phyloP scores from a whole-genome alignment of 2,797 vertebrate species.

The Squalus acanthias region DNA sequence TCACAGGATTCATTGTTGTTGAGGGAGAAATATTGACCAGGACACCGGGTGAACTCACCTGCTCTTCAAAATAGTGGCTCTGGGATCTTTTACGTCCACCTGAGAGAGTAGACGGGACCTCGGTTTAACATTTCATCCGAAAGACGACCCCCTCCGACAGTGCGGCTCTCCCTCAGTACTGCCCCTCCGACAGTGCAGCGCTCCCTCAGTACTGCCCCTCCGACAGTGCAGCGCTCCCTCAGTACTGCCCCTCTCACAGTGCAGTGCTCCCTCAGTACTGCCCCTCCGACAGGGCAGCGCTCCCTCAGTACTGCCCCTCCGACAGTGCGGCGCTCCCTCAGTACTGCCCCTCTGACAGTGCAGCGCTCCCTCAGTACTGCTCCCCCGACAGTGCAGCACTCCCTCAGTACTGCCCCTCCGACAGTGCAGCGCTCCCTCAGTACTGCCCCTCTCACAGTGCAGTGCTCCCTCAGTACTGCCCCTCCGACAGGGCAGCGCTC shows the following conservation, averaged over 20 bases:
- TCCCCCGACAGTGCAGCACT: not conserved
- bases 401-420: not conserved
- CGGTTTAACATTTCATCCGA: too few relatives aligned
- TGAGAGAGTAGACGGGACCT: too few relatives aligned
- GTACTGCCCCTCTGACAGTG: not conserved
- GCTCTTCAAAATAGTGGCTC: too few relatives aligned
- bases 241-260: not conserved
- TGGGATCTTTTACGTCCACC: too few relatives aligned
- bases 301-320: not conserved
- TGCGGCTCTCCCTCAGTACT: not conserved
- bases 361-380: too few relatives aligned
- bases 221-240: not conserved
- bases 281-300: not conserved
- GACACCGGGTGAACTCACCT: too few relatives aligned
- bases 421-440: not conserved
- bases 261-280: not conserved
- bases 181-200: too few relatives aligned
- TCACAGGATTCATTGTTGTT: too few relatives aligned
- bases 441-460: not conserved
- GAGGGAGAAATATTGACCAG: too few relatives aligned
- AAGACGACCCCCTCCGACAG: too few relatives aligned
- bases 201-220: too few relatives aligned
- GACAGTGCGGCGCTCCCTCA: not conserved
- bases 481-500: too few relatives aligned
- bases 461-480: not conserved